Conservation (phyloP, 1,140 invertebrate species). For the Zeugodacus cucurbitae region DNA sequence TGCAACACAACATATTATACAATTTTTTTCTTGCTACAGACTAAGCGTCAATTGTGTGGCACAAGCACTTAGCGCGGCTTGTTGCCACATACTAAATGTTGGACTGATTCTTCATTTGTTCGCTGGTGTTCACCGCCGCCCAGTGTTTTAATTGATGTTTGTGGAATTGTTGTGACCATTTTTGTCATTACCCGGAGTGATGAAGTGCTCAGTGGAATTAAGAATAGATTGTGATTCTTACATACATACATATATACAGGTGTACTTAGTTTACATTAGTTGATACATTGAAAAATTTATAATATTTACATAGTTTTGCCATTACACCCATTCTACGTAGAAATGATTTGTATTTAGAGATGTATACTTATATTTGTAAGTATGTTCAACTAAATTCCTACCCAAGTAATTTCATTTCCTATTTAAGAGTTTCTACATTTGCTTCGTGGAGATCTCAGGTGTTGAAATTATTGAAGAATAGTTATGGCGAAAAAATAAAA, state of each 20-base stretch:
- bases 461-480: neutral
- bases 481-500: no score
- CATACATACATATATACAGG: neutral
- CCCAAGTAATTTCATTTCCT: neutral
- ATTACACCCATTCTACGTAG: neutral
- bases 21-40: neutral
- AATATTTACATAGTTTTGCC: neutral
- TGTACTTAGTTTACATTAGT: neutral
- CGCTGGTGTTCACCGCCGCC: neutral
- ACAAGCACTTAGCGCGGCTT: neutral
- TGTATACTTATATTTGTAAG: neutral
- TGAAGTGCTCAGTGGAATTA: neutral
- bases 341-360: no score
- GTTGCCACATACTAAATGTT: constrained; percentile 9
- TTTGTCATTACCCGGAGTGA: neutral
- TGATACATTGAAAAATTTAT: neutral
- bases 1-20: neutral
- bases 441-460: neutral
- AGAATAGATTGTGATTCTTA: neutral
- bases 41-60: neutral
- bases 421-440: neutral
- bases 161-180: constrained; percentile 5
- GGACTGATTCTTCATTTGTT: neutral
- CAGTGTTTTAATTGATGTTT: neutral
- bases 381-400: neutral